Evolutionary conservation across 2,888 invertebrate genomes (phyloP).

Genomic region (Ametastegia equiseti): DNA sequence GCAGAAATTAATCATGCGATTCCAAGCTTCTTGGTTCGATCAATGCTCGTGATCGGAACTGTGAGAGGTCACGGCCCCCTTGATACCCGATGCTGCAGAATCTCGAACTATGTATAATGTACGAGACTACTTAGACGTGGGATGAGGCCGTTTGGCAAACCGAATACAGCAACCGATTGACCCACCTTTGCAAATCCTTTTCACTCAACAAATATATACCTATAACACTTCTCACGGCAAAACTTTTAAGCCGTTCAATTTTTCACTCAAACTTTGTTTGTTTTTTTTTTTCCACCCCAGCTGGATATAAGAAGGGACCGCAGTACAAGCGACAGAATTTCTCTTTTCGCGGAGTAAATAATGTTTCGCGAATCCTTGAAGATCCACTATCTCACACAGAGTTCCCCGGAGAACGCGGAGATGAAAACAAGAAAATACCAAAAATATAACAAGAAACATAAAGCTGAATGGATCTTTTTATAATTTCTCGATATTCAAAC

Average conservation of each 20-base stretch:
- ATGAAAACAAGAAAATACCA: background rate
- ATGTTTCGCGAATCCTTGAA: slow-evolving; percentile 4
- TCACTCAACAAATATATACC: background rate
- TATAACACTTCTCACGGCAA: background rate
- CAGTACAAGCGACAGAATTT: background rate
- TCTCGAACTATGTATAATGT: background rate
- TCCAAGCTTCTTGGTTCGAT: too few relatives aligned
- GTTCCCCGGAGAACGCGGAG: background rate
- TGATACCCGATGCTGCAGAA: background rate
- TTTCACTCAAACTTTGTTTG: slow-evolving; percentile 8
- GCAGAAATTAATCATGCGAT: too few relatives aligned
- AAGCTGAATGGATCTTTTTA: background rate
- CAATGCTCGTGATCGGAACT: background rate
- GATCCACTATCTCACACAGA: background rate
- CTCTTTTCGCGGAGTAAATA: background rate
- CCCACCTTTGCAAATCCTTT: slow-evolving; percentile 21
- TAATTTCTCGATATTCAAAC: background rate
- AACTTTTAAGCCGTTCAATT: slow-evolving; percentile 18
- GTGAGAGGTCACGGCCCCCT: background rate
- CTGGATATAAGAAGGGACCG: background rate
- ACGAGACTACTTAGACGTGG: background rate
- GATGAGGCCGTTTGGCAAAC: background rate
- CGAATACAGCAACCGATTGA: background rate
- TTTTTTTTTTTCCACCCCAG: background rate
- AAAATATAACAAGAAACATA: background rate